These are phyloP conservation scores for Aphodius sticticus DNA, from an alignment of 2,888 invertebrate species.

Conservation along the genomic window DNA sequence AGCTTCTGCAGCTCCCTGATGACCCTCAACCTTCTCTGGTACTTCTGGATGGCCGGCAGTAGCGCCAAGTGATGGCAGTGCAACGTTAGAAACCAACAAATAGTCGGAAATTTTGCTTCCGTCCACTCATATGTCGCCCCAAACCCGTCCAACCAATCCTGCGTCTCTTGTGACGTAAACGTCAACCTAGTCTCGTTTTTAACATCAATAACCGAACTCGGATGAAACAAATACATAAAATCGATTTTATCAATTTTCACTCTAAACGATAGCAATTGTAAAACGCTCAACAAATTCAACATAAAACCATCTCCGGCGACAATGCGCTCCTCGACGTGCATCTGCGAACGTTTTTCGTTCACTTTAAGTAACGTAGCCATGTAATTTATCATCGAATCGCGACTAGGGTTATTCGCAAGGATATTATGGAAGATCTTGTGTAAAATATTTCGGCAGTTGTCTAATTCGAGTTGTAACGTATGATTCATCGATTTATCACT, in stretches of 20 bases:
- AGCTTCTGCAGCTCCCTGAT: conserved; percentile 88
- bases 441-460: conserved; percentile 77
- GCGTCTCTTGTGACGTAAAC: conserved; percentile 82
- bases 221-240: conserved; percentile 87
- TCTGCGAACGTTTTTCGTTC: conserved; percentile 89
- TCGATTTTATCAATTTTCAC: conserved; percentile 92
- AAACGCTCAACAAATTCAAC: conserved; percentile 89
- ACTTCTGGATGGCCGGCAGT: conserved; percentile 87
- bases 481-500: conserved; percentile 73
- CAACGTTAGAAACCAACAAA: conserved; percentile 96
- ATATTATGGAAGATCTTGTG: conserved; percentile 63
- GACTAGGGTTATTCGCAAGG: conserved; percentile 73
- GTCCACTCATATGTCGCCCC: conserved; percentile 60
- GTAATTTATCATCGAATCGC: conserved; percentile 82
- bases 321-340: conserved; percentile 87
- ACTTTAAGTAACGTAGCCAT: conserved; percentile 78
- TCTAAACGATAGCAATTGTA: conserved; percentile 90
- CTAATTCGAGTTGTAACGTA: conserved; percentile 80
- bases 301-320: conserved; percentile 95
- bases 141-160: conserved; percentile 75
- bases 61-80: conserved; percentile 94
- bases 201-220: conserved; percentile 75
- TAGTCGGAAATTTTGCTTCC: conserved; percentile 91
- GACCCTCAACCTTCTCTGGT: conserved; percentile 76
- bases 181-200: conserved; percentile 85